A percentile compares a stretch with the other conserved stretches of the same genome.
Conservation (phyloP, 2,797 vertebrate genomes). For the Nyctalus aviator region DNA sequence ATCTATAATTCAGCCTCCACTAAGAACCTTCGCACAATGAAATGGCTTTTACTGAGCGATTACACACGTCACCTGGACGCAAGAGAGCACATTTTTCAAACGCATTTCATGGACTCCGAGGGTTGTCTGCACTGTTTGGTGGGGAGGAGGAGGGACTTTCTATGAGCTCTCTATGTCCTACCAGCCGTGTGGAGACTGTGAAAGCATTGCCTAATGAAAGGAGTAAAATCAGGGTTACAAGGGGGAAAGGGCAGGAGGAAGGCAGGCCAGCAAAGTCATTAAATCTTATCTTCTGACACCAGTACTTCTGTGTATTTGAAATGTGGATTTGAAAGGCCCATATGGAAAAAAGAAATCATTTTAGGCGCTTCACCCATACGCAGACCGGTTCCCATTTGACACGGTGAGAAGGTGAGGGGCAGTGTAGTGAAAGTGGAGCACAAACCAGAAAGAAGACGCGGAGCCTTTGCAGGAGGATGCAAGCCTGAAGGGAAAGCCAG, state of each 20-base stretch:
- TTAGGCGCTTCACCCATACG: not conserved
- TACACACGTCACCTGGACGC: constrained; percentile 28
- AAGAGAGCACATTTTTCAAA: constrained; percentile 44
- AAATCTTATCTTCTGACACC: not conserved
- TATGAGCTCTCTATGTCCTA: not conserved
- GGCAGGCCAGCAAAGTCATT: not conserved
- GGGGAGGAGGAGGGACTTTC: not conserved
- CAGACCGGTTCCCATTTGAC: not conserved
- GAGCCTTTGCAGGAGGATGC: not conserved
- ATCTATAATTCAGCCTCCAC: constrained; percentile 62
- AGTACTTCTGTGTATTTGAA: not conserved
- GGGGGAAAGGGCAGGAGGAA: not conserved
- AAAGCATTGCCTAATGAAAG: not conserved
- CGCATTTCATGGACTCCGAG: not conserved
- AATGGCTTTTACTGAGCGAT: constrained; percentile 41
- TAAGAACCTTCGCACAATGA: constrained; percentile 61
- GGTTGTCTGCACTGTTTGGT: not conserved
- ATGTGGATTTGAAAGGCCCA: not conserved
- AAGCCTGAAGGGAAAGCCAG: not conserved
- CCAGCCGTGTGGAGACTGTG: not conserved
- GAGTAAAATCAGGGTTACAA: not conserved
- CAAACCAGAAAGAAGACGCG: not conserved
- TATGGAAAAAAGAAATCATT: not conserved
- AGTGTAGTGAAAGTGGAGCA: not conserved
- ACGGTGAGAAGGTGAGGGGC: not conserved